Percentiles rank a stretch among this genome's conserved stretches.
These are phyloP conservation scores for Cricetomys ansorgei DNA, from an alignment of 2,113 vertebrate genomes.

Conservation along the genomic window DNA sequence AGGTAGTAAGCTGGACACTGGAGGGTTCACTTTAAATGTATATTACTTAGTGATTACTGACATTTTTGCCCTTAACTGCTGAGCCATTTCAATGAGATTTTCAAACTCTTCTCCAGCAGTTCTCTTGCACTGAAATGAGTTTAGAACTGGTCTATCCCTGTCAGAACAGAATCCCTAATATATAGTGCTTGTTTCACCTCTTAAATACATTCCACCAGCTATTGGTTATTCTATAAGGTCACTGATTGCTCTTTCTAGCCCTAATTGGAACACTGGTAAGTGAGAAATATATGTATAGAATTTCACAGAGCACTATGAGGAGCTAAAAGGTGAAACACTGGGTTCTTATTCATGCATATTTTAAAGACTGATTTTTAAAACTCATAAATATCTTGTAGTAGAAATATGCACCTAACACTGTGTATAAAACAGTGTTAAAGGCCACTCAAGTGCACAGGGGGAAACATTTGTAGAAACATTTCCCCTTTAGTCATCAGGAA, in stretches of 20 bases:
- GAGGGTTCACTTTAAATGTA: neutral
- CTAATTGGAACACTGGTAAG: neutral
- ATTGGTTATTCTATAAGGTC: neutral
- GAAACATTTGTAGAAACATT: conserved; percentile 13
- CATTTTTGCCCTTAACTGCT: neutral
- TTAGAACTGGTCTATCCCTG: neutral
- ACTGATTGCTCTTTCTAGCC: neutral
- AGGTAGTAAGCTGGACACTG: neutral
- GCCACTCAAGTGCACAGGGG: neutral
- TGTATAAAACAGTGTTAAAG: neutral
- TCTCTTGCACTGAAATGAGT: neutral
- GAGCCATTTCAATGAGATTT: neutral
- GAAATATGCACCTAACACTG: neutral
- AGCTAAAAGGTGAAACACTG: neutral
- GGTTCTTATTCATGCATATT: neutral
- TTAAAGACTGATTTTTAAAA: neutral
- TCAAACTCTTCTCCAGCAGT: neutral
- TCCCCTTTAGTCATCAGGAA: neutral
- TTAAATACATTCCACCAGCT: neutral
- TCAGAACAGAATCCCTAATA: neutral
- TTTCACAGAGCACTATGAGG: neutral
- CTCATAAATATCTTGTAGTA: neutral
- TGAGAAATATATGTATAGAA: neutral
- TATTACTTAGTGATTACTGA: neutral
- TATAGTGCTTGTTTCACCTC: neutral